Evolutionary conservation across 2,888 invertebrate genomes (phyloP), one percentile per base, ranked within the genome.

Genomic region (Bruchidius siliquastri): DNA sequence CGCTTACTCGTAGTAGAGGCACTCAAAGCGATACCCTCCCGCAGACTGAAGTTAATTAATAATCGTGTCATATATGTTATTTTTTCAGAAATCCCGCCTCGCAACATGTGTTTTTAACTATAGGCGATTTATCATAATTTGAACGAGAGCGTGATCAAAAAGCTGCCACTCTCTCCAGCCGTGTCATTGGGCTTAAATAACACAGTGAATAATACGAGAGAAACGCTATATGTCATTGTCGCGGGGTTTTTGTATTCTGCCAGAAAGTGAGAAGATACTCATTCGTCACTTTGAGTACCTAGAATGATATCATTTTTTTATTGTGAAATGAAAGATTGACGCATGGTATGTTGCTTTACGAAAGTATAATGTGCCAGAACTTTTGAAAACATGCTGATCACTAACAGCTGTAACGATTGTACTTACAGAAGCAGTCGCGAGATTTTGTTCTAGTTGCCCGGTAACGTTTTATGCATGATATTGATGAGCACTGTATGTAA

Each of bases 71-170:
- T 13, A 49, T 49, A 4, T 68, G 68, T 68, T 68, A 68, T 68
- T 68, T 68, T 68, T 68, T 21, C 22, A 8, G 18, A 68, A 22
- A 21, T 21, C 22, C 21, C 68, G 21, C 22, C 22, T 21, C 22
- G 21, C 68, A 21, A 68, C 68, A 68, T 68, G 18, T 68, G 68
- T 68, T 68, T 68, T 22, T 68, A 68, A 68, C 68, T 68, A 68
- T 68, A 22, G 21, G 10, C 68, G 21, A 68, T 68, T 68, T 68
- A 68, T 68, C 68, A 68, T 22, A 21, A 68, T 68, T 68, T 21
- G 68, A 68, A 21, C 22, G 21, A 68, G 22, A 21, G 68, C 21
- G 68, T 21, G 21, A 68, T 68, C 21, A 68, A 68, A 68, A 68
- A 68, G 49, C 49, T 49, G 49, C 49, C 49, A 49, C 49, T 49